Evolutionary conservation across 2,797 vertebrate species (phyloP).

Genomic region (Lophius americanus): DNA sequence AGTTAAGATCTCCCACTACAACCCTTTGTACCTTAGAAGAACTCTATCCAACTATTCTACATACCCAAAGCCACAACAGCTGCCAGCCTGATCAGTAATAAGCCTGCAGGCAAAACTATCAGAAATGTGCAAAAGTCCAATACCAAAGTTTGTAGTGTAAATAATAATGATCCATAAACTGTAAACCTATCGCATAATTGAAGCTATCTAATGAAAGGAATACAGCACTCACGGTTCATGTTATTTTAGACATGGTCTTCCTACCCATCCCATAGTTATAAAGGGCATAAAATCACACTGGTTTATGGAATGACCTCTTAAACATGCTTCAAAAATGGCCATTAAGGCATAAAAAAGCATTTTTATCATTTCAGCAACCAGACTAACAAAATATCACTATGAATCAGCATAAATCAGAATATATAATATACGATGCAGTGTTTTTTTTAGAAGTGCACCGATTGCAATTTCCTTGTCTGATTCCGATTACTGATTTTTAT

Average conservation of each 20-base stretch:
- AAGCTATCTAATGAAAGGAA: not conserved
- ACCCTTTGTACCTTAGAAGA: not conserved
- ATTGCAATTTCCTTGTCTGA: no score
- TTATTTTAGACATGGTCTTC: not conserved
- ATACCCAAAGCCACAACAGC: conserved; percentile 70
- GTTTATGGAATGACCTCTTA: not conserved
- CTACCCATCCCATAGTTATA: not conserved
- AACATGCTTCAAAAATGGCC: conserved; percentile 2
- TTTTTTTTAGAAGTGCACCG: no score
- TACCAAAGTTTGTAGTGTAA: not conserved
- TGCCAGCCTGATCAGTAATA: conserved; percentile 56
- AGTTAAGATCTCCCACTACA: not conserved
- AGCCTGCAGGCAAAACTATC: conserved; percentile 35
- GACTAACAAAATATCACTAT: no score
- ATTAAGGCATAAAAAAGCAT: no score
- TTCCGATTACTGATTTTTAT: no score
- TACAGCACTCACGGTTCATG: not conserved
- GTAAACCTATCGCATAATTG: no score
- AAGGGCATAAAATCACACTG: not conserved
- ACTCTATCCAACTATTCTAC: conserved; percentile 47
- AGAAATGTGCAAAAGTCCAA: conserved; percentile 1
- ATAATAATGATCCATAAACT: no score
- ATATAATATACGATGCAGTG: no score
- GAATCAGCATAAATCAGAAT: no score
- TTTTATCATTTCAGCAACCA: not conserved